phyloP scores from a whole-genome alignment of 1,140 invertebrate species.

The Sycobia sp. region DNA sequence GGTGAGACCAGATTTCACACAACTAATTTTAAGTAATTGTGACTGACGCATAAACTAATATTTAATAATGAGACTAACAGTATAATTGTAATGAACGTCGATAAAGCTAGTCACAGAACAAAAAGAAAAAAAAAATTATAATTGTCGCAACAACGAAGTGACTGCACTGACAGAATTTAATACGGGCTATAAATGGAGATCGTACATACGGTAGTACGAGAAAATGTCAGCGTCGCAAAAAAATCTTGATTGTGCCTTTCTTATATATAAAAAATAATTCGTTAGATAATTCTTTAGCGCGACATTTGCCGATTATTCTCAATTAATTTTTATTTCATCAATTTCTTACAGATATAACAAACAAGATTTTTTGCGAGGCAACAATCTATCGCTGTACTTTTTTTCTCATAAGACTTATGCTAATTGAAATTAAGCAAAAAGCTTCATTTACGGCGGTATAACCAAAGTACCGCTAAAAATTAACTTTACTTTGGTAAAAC shows the following conservation, averaged over 20 bases:
- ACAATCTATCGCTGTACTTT: conserved; percentile 28
- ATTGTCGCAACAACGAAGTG: conserved; percentile 22
- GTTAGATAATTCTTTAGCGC: conserved; percentile 7
- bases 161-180: conserved; percentile 27
- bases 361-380: conserved; percentile 26
- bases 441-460: conserved; percentile 17
- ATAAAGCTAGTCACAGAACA: conserved; percentile 32
- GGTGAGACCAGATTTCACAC: conserved; percentile 38
- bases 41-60: conserved; percentile 32
- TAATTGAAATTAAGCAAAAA: conserved; percentile 27
- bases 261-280: conserved; percentile 21
- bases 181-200: conserved; percentile 29
- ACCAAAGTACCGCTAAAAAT: conserved; percentile 20
- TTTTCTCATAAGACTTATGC: conserved; percentile 13
- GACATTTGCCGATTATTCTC: neutral
- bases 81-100: conserved; percentile 28
- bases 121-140: conserved; percentile 21
- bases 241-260: conserved; percentile 15
- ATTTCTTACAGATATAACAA: conserved; percentile 2
- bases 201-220: conserved; percentile 28
- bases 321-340: conserved; percentile 4
- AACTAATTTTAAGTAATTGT: conserved; percentile 35
- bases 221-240: conserved; percentile 25
- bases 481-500: conserved; percentile 36
- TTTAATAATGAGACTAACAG: conserved; percentile 23